Evolutionary conservation across 2,888 invertebrate genomes (phyloP).

Genomic region (Dichetophora obliterata): DNA sequence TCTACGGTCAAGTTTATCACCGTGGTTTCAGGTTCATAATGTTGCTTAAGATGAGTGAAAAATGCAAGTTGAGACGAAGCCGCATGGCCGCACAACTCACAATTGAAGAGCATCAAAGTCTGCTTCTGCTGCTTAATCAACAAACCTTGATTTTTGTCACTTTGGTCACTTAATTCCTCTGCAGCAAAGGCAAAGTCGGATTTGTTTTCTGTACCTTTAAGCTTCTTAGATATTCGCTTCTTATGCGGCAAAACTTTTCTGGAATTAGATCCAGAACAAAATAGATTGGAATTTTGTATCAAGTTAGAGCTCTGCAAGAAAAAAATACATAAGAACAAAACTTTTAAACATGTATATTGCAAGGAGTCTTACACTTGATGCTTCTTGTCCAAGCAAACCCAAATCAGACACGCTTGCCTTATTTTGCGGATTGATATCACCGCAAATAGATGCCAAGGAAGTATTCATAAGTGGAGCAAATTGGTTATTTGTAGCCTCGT

Average conservation of each 20-base stretch:
- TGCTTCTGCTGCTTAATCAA: background rate
- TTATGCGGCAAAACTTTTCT: slow-evolving; percentile 87
- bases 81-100: slow-evolving; percentile 83
- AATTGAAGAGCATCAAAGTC: slow-evolving; percentile 66
- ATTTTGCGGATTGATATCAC: slow-evolving; percentile 15
- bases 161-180: slow-evolving; percentile 11
- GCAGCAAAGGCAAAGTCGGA: slow-evolving; percentile 45
- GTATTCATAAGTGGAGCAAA: slow-evolving; percentile 5
- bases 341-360: background rate
- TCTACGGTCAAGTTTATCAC: slow-evolving; percentile 44
- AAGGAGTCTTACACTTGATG: background rate
- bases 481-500: background rate
- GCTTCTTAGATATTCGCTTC: slow-evolving; percentile 84
- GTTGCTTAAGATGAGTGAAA: slow-evolving; percentile 86
- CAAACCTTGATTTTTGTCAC: background rate
- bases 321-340: background rate
- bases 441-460: slow-evolving; percentile 21
- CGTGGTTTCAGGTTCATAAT: slow-evolving; percentile 76
- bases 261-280: slow-evolving; percentile 48
- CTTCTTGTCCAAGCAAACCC: slow-evolving; percentile 15
- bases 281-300: slow-evolving; percentile 4
- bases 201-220: slow-evolving; percentile 71
- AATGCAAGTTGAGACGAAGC: slow-evolving; percentile 85
- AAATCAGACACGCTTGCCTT: slow-evolving; percentile 2
- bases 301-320: slow-evolving; percentile 19